These are phyloP conservation scores for Crotalus helleri DNA, from an alignment of 2,113 vertebrate genomes.

Conservation along the genomic window DNA sequence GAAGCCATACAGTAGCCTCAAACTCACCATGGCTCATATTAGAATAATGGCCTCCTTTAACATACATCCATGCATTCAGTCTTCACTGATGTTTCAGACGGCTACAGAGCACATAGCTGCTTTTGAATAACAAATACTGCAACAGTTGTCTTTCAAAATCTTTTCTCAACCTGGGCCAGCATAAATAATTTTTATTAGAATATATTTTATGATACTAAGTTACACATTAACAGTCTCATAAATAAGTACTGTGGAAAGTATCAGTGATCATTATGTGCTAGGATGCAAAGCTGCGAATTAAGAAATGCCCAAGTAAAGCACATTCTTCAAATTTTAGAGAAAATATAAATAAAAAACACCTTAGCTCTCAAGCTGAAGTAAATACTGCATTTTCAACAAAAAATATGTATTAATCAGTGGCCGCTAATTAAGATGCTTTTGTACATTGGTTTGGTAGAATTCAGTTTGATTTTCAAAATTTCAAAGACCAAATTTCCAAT, in stretches of 20 bases:
- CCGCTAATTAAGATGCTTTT: background rate
- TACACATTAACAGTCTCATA: conserved; percentile 25
- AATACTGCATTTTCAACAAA: conserved; percentile 16
- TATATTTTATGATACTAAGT: background rate
- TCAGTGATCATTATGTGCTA: background rate
- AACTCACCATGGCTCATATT: background rate
- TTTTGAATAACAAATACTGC: background rate
- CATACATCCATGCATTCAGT: background rate
- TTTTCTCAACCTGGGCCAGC: background rate
- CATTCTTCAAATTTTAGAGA: rapidly evolving
- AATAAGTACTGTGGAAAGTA: conserved; percentile 28
- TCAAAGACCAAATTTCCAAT: background rate
- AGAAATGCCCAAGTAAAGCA: background rate
- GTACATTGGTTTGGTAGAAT: background rate
- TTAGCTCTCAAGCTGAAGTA: rapidly evolving
- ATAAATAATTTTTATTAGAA: background rate
- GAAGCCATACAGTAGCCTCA: background rate
- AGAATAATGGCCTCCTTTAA: background rate
- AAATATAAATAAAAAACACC: background rate
- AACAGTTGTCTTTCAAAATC: background rate
- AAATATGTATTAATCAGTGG: background rate
- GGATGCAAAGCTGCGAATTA: background rate
- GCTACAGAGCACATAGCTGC: background rate
- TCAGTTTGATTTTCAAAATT: background rate
- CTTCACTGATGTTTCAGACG: background rate